Conservation (phyloP, 1,140 invertebrate genomes). For the Himalopsyche phryganea region DNA sequence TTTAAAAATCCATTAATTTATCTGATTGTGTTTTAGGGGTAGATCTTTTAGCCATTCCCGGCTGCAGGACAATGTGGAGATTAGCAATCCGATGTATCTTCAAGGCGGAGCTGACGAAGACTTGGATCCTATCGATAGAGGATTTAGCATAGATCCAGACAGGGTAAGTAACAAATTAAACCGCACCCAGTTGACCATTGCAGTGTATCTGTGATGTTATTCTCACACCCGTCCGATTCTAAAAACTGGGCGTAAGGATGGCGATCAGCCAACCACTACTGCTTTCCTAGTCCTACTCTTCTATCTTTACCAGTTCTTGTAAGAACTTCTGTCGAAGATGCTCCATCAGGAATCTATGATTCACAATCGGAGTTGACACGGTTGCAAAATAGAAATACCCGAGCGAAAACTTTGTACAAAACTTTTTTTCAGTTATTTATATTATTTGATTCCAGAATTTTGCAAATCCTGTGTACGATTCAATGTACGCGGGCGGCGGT, state of each 20-base stretch:
- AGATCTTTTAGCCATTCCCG: slow-evolving; percentile 73
- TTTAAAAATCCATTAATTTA: background rate
- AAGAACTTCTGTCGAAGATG: too few relatives aligned
- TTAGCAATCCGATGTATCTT: slow-evolving; percentile 81
- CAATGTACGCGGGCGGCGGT: slow-evolving; percentile 64
- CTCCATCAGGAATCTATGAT: too few relatives aligned
- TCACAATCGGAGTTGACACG: too few relatives aligned
- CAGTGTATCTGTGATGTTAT: too few relatives aligned
- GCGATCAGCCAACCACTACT: too few relatives aligned
- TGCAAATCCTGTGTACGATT: slow-evolving; percentile 82
- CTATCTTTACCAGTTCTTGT: too few relatives aligned
- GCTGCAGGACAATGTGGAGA: slow-evolving; percentile 77
- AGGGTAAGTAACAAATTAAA: slow-evolving; percentile 47
- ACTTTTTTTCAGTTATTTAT: too few relatives aligned
- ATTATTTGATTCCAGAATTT: slow-evolving; percentile 51
- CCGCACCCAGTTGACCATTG: too few relatives aligned
- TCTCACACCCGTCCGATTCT: background rate
- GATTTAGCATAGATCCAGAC: slow-evolving; percentile 56
- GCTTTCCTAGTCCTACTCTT: too few relatives aligned
- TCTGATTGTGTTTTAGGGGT: slow-evolving; percentile 45
- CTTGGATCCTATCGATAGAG: slow-evolving; percentile 49
- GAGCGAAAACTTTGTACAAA: too few relatives aligned
- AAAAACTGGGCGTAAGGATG: too few relatives aligned
- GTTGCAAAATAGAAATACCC: too few relatives aligned
- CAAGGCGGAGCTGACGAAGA: slow-evolving; percentile 65